phyloP scores from a whole-genome alignment of 2,888 invertebrate genomes.

The Monopis laevigella region DNA sequence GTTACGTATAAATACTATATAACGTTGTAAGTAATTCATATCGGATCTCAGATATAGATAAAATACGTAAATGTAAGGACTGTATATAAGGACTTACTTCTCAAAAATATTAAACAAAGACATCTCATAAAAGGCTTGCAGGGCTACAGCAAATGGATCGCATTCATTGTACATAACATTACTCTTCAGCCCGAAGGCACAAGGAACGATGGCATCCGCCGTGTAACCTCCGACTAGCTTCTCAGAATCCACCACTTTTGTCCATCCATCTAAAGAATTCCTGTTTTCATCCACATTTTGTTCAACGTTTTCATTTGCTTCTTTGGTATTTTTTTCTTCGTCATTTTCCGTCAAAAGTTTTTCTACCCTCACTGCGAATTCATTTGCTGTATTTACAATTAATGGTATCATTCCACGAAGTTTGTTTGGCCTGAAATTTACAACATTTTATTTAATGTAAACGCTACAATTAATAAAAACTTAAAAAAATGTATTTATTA shows the following conservation, averaged over 20 bases:
- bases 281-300: constrained; percentile 11
- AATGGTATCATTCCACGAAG: constrained; percentile 53
- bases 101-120: constrained; percentile 48
- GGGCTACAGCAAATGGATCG: constrained; percentile 52
- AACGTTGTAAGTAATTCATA: too few relatives aligned
- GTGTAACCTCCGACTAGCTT: constrained; percentile 53
- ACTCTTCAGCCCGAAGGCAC: constrained; percentile 55
- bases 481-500: too few relatives aligned
- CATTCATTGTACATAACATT: constrained; percentile 48
- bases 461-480: too few relatives aligned
- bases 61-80: too few relatives aligned
- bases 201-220: constrained; percentile 57
- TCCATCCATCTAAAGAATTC: constrained; percentile 10
- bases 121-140: constrained; percentile 56
- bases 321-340: not conserved
- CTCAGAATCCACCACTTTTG: constrained; percentile 38
- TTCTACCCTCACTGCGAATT: constrained; percentile 37
- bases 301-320: constrained; percentile 16
- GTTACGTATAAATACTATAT: not conserved
- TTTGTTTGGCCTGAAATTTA: constrained; percentile 47
- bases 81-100: constrained; percentile 37
- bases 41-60: too few relatives aligned
- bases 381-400: constrained; percentile 47
- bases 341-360: constrained; percentile 24
- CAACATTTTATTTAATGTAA: too few relatives aligned